Evolutionary conservation across 1,140 invertebrate species (phyloP).

Genomic region (Cotesia typhae): DNA sequence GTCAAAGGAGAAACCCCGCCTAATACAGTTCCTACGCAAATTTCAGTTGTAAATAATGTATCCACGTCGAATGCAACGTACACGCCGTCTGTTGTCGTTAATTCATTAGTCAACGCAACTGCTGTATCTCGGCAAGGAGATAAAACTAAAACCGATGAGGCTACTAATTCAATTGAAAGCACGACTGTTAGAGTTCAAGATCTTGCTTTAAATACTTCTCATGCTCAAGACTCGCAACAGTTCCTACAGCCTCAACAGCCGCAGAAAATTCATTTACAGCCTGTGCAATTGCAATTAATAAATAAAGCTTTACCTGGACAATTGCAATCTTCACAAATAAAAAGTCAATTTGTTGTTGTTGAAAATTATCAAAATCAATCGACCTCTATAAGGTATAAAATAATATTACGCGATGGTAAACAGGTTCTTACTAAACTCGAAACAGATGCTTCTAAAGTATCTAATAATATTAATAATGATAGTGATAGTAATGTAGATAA

Average conservation of each 20-base stretch:
- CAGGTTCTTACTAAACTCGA: conserved; percentile 75
- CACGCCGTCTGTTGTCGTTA: neutral
- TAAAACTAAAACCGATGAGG: neutral
- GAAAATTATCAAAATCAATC: conserved; percentile 42
- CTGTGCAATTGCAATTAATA: conserved; percentile 46
- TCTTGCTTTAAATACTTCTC: conserved; percentile 32
- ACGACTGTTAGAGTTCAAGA: conserved; percentile 32
- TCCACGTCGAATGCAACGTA: too few species aligned
- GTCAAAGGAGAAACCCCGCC: conserved; percentile 74
- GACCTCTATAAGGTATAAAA: conserved; percentile 69
- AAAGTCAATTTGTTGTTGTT: conserved; percentile 52
- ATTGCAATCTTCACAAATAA: conserved; percentile 41
- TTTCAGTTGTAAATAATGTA: neutral
- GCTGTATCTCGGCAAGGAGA: neutral
- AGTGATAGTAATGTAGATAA: conserved; percentile 46
- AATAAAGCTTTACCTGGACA: conserved; percentile 39
- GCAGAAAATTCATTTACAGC: conserved; percentile 34
- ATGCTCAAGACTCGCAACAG: conserved; percentile 32
- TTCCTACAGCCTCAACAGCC: neutral
- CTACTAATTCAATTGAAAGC: neutral
- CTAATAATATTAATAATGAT: conserved; percentile 37
- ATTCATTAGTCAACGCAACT: neutral
- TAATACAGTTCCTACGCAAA: conserved; percentile 38
- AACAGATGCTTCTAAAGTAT: conserved; percentile 55
- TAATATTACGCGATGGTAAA: conserved; percentile 78